Evolutionary conservation across 1,140 invertebrate species (phyloP), one percentile per base, ranked within the genome.

Genomic region (Parasteatoda tepidariorum): DNA sequence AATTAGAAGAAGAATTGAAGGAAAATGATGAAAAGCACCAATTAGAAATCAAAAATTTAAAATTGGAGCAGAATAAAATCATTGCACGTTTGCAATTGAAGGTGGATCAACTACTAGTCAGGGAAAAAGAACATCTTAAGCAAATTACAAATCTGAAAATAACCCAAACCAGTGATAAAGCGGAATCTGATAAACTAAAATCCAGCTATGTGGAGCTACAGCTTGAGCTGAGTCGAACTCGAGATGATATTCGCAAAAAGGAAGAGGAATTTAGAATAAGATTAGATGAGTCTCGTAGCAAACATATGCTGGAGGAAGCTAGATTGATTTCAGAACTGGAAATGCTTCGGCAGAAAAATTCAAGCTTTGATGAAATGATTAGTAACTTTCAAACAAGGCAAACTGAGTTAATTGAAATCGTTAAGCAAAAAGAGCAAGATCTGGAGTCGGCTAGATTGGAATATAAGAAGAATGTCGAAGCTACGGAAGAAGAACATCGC

Each of bases 401-500:
- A 54, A 71, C 48, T 22, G 79, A 70, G 11, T n/a, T 76, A 6
- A 62, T 68, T 26, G 54, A 38, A 18, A 54, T 67, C 5, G 74
- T 62, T 5, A 57, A 75, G 26, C 70, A 73, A 18, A 85, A 84
- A 70, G 64, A 82, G 64, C n/a, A 67, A 6, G 67, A 78, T 24
- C 61, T 85, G 1, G 70, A 75, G 33, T 9, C 54, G 9, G 54
- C 67, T 15, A 74, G 68, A 33, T 6, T 75, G 7, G 59, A 78
- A 13, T 82, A 68, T 34, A 71, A 84, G 30, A 68, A 71, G 24
- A 48, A 61, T 11, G 73, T 85, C 54, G 61, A 83, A 66, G 61
- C 24, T 7, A 59, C 84, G 31, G 83, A 84, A 71, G 85, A 85
- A 70, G 83, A 82, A 30, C 79, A 85, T 55, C 64, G 78, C 22